These are phyloP conservation scores for Sipha maydis DNA, from an alignment of 2,888 invertebrate species.

Conservation along the genomic window DNA sequence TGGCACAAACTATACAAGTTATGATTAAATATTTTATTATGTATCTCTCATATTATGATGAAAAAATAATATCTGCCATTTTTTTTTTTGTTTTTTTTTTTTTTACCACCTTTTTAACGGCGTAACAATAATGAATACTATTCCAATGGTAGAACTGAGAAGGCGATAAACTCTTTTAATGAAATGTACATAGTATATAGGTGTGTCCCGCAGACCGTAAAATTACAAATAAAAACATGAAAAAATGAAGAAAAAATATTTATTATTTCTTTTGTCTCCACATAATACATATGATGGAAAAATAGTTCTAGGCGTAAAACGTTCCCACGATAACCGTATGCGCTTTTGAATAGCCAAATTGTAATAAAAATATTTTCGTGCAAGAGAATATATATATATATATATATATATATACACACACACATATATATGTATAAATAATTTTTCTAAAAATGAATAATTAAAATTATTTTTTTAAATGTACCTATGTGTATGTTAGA, in stretches of 20 bases:
- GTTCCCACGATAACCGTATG: conserved; percentile 46
- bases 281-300: conserved; percentile 33
- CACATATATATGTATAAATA: too few relatives aligned
- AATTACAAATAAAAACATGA: conserved; percentile 58
- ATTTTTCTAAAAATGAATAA: too few relatives aligned
- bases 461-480: too few relatives aligned
- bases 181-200: conserved; percentile 40
- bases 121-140: conserved; percentile 15
- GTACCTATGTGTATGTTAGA: too few relatives aligned
- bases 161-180: conserved; percentile 53
- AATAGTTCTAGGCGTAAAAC: conserved; percentile 31
- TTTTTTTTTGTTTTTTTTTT: not conserved
- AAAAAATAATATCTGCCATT: not conserved
- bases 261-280: conserved; percentile 55
- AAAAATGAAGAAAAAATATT: conserved; percentile 50
- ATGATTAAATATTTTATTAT: not conserved
- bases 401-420: too few relatives aligned
- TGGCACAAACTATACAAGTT: not conserved
- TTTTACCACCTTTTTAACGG: conserved; percentile 4
- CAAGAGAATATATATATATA: not conserved
- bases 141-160: not conserved
- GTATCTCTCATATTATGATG: not conserved
- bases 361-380: not conserved
- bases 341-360: conserved; percentile 25
- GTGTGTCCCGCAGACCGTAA: conserved; percentile 53